Conservation (phyloP, 1,140 invertebrate genomes). For the Euschistus heros region DNA sequence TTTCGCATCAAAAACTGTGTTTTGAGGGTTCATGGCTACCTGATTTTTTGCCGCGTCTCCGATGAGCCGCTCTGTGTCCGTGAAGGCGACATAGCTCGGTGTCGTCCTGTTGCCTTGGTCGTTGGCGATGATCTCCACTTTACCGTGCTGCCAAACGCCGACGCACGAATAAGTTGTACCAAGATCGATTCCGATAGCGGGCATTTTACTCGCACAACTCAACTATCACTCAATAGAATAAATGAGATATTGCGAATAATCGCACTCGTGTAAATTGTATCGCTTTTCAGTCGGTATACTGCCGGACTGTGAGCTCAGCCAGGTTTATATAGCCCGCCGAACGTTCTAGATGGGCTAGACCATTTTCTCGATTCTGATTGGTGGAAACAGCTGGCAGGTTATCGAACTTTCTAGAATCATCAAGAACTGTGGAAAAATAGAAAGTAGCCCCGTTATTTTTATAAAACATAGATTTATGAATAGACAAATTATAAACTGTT, state of each 20-base stretch:
- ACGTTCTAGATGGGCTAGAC: too few relatives aligned
- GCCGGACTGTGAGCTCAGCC: too few relatives aligned
- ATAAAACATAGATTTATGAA: too few relatives aligned
- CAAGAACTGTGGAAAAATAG: too few relatives aligned
- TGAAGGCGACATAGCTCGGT: conserved; percentile 81
- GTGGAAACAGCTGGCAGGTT: too few relatives aligned
- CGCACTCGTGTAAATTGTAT: not conserved
- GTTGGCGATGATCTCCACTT: conserved; percentile 88
- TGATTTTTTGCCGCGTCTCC: conserved; percentile 60
- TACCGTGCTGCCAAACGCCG: conserved; percentile 71
- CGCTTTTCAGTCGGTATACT: too few relatives aligned
- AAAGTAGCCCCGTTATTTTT: too few relatives aligned
- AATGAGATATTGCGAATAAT: not conserved
- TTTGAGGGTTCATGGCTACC: conserved; percentile 72
- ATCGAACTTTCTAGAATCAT: too few relatives aligned
- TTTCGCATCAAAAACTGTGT: conserved; percentile 78
- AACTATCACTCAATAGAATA: not conserved
- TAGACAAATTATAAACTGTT: too few relatives aligned
- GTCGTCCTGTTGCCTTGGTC: conserved; percentile 89
- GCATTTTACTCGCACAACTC: conserved; percentile 40
- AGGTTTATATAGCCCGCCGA: too few relatives aligned
- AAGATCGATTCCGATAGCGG: conserved; percentile 65
- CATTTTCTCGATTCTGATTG: too few relatives aligned
- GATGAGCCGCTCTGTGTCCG: conserved; percentile 65
- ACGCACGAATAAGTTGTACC: conserved; percentile 74